These are phyloP conservation scores for Prosopocoilus inquinatus DNA, from an alignment of 2,888 invertebrate genomes.

Conservation along the genomic window DNA sequence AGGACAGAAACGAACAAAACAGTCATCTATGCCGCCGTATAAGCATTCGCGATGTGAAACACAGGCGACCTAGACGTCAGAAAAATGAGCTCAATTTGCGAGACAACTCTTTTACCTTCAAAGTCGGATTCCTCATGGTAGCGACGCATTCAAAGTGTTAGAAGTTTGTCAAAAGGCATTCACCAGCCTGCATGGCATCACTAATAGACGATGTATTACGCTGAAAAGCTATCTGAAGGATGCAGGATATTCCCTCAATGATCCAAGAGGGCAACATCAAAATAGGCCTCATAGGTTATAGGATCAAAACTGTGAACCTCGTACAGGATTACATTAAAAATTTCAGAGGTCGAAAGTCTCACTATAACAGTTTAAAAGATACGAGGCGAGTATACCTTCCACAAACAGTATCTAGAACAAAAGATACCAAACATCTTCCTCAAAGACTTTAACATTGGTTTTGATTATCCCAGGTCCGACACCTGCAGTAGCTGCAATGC, in stretches of 20 bases:
- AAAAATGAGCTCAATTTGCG: not conserved
- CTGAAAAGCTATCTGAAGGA: slow-evolving; percentile 12
- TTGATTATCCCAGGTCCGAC: not conserved
- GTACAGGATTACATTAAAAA: slow-evolving; percentile 22
- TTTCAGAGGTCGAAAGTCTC: slow-evolving; percentile 30
- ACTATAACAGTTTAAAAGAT: slow-evolving; percentile 26
- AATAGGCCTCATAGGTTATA: slow-evolving; percentile 9
- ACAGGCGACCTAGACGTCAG: not conserved
- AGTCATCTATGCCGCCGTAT: not conserved
- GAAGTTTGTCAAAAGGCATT: slow-evolving; percentile 17
- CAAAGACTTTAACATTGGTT: slow-evolving; percentile 8
- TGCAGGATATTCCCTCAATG: slow-evolving; percentile 7
- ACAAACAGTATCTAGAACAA: slow-evolving; percentile 10
- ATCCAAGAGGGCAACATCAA: slow-evolving; percentile 12
- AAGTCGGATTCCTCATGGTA: not conserved
- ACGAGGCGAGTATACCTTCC: slow-evolving; percentile 27
- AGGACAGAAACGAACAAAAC: not conserved
- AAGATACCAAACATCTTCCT: slow-evolving; percentile 6
- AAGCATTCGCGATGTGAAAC: not conserved
- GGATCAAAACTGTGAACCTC: not conserved
- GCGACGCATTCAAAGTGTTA: slow-evolving; percentile 7
- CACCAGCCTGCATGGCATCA: slow-evolving; percentile 15
- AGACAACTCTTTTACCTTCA: not conserved
- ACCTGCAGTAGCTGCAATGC: slow-evolving; percentile 9
- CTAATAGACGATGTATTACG: slow-evolving; percentile 9